phyloP scores from a whole-genome alignment of 2,113 vertebrate species.

The Gavialis gangeticus region DNA sequence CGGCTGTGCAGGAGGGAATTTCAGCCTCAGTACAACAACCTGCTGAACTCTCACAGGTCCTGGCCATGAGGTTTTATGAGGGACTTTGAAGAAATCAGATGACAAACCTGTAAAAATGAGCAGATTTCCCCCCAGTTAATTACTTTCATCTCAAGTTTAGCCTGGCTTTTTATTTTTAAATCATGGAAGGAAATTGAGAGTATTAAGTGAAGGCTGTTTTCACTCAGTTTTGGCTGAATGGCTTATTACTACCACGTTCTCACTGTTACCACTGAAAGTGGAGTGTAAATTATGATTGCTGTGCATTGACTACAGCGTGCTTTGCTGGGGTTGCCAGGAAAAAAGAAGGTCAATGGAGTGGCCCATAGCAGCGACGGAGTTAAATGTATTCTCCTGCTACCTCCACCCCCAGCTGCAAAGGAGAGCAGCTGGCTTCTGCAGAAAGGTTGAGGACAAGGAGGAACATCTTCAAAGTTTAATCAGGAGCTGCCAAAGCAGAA shows the following conservation, averaged over 20 bases:
- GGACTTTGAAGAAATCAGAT: no score
- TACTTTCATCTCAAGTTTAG: neutral
- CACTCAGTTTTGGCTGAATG: neutral
- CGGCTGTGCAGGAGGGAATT: no score
- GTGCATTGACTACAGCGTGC: neutral
- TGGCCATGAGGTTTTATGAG: no score
- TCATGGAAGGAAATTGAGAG: neutral
- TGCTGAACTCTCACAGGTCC: no score
- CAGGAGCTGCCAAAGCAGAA: conserved; percentile 3
- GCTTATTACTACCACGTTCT: neutral
- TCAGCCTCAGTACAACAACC: no score
- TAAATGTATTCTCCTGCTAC: rapidly evolving
- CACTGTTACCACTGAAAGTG: neutral
- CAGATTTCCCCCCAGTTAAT: neutral
- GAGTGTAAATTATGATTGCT: neutral
- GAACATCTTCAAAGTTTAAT: conserved; percentile 57
- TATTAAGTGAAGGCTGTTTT: neutral
- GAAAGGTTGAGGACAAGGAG: conserved; percentile 29
- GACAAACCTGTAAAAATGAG: no score
- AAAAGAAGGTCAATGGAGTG: neutral
- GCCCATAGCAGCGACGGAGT: neutral
- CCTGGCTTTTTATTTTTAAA: neutral
- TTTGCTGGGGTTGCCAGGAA: neutral
- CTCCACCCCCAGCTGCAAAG: neutral
- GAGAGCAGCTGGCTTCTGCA: neutral